These are phyloP conservation scores for Bergia sp. DNA, from an alignment of 92 coral and sea anemone genomes.

Conservation along the genomic window DNA sequence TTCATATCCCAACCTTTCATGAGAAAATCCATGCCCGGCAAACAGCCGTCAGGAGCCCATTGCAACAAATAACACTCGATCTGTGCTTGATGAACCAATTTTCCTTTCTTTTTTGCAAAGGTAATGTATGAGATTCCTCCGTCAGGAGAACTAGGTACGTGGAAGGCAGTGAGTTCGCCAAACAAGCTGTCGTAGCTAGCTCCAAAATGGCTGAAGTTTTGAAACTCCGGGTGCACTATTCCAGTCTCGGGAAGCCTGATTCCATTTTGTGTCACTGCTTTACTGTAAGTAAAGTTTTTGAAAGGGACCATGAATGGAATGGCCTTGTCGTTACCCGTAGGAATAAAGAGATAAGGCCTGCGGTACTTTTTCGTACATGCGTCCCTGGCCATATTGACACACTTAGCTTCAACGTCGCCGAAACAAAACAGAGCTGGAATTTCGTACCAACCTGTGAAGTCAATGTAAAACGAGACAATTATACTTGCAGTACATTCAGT, in stretches of 20 bases:
- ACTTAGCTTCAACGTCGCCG: not conserved
- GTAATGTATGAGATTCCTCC: not conserved
- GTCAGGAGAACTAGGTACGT: not conserved
- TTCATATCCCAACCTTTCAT: slow-evolving; percentile 24
- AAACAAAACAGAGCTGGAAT: not conserved
- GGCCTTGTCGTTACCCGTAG: no score
- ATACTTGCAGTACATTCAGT: no score
- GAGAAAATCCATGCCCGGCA: slow-evolving; percentile 5
- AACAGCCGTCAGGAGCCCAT: slow-evolving; percentile 20
- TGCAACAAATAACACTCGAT: slow-evolving; percentile 10
- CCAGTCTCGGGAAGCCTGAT: not conserved
- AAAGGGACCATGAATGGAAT: not conserved
- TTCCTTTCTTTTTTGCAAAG: not conserved
- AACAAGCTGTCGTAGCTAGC: not conserved
- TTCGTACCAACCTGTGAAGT: not conserved
- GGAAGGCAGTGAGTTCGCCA: not conserved
- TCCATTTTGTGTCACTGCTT: not conserved
- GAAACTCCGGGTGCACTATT: not conserved
- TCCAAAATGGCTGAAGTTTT: not conserved
- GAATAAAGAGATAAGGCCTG: not conserved
- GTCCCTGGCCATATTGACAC: not conserved
- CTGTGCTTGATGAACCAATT: not conserved
- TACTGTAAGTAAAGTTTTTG: not conserved
- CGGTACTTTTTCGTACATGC: not conserved
- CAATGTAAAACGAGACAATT: no score